Evolutionary conservation across 2,888 invertebrate genomes (phyloP).

Genomic region (Caenorhabditis sp.): DNA sequence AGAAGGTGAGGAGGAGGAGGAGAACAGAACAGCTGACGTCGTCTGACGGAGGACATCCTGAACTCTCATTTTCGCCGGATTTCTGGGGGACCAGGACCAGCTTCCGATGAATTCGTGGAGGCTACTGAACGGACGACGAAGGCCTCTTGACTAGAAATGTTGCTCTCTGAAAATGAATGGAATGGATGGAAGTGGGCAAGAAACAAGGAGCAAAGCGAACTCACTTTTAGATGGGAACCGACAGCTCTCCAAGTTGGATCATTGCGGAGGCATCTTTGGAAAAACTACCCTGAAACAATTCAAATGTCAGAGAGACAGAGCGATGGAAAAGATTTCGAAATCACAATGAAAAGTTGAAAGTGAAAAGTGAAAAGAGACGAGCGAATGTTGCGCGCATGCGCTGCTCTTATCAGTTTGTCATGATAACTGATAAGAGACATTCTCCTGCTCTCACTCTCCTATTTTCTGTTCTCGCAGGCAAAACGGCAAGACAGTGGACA

Average conservation of each 20-base stretch:
- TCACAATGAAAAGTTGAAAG: background rate
- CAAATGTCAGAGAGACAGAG: background rate
- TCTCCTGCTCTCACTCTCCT: background rate
- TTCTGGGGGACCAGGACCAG: background rate
- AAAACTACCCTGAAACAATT: slow-evolving; percentile 43
- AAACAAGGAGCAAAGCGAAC: background rate
- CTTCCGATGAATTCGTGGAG: slow-evolving; percentile 29
- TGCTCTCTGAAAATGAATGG: background rate
- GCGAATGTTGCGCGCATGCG: background rate
- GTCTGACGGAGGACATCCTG: slow-evolving; percentile 1
- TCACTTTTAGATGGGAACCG: slow-evolving; percentile 10
- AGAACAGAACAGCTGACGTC: slow-evolving; percentile 16
- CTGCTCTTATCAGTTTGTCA: slow-evolving; percentile 14
- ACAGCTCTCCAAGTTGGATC: background rate
- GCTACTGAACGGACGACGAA: slow-evolving; percentile 2
- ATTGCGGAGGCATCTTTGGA: slow-evolving; percentile 13
- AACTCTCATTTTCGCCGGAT: slow-evolving; percentile 39
- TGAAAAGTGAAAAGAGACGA: slow-evolving; percentile 10
- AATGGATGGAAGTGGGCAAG: too few relatives aligned
- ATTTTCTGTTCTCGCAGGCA: background rate
- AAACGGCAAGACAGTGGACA: slow-evolving; percentile 17
- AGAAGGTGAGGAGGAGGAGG: too few relatives aligned
- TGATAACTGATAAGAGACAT: slow-evolving; percentile 16
- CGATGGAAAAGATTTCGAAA: slow-evolving; percentile 4
- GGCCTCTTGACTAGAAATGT: slow-evolving; percentile 28